These are phyloP conservation scores for Burhinus bistriatus DNA, from an alignment of 2,113 vertebrate genomes.

Conservation along the genomic window DNA sequence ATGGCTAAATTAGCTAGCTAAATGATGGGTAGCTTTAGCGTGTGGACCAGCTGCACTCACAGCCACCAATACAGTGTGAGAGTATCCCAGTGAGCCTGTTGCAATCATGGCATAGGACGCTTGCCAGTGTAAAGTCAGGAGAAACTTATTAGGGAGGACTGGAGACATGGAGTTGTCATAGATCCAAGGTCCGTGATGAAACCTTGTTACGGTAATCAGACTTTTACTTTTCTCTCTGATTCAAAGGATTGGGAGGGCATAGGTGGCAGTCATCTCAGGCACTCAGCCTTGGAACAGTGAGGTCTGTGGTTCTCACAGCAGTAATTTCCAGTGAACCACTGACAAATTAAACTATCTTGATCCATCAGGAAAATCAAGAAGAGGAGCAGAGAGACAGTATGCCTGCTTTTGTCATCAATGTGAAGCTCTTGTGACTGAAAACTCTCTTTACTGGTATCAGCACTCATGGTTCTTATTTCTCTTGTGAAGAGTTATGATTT, in stretches of 20 bases:
- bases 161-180: not conserved
- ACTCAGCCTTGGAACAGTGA: fast-evolving
- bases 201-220: not conserved
- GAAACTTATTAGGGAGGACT: not conserved
- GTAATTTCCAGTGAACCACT: not conserved
- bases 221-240: not conserved
- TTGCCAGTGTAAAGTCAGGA: not conserved
- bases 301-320: not conserved
- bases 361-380: not conserved
- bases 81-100: not conserved
- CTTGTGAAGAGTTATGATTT: not conserved
- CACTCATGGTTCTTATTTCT: not conserved
- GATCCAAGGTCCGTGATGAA: not conserved
- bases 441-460: not conserved
- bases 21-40: not conserved
- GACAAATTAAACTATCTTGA: not conserved
- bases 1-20: not conserved
- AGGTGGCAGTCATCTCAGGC: not conserved
- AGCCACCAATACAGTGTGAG: not conserved
- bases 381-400: not conserved
- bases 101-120: not conserved
- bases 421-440: not conserved
- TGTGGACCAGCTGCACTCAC: not conserved
- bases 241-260: not conserved
- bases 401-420: not conserved